phyloP scores from a whole-genome alignment of 2,113 vertebrate genomes.

The Dunckerocampus dactyliophorus region DNA sequence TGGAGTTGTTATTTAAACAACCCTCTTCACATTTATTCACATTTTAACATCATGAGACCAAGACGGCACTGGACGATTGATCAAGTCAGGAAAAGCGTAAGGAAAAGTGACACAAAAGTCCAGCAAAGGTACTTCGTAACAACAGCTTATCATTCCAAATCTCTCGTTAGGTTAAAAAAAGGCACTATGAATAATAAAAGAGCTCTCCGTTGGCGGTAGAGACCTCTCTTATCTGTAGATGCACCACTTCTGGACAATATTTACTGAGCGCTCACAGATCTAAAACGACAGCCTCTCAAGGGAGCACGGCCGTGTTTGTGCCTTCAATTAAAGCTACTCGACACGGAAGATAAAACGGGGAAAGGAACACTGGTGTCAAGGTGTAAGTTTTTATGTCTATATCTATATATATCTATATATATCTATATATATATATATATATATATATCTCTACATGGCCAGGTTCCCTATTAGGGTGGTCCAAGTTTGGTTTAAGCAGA shows the following conservation, averaged over 20 bases:
- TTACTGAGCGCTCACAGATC: conserved; percentile 10
- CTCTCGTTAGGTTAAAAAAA: background rate
- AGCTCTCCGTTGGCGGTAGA: background rate
- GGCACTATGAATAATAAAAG: background rate
- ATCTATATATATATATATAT: too few relatives aligned
- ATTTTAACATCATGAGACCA: too few relatives aligned
- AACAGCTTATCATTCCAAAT: too few relatives aligned
- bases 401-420: too few relatives aligned
- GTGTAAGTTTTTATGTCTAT: conserved; percentile 7
- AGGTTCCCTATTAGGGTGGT: conserved; percentile 9
- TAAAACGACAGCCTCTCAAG: background rate
- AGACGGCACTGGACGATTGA: too few relatives aligned
- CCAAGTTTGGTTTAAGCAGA: conserved; percentile 26
- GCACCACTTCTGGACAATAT: conserved; percentile 12
- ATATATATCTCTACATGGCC: too few relatives aligned
- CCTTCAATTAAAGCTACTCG: conserved; percentile 4
- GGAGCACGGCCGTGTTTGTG: conserved; percentile 6
- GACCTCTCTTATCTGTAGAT: background rate
- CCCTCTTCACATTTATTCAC: too few relatives aligned
- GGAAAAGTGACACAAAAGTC: too few relatives aligned
- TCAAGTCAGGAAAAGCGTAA: too few relatives aligned
- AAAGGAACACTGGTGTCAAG: background rate
- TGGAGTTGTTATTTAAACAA: too few relatives aligned
- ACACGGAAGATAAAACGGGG: conserved; percentile 18
- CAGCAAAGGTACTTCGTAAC: too few relatives aligned